These are phyloP conservation scores for Ectemnius lituratus DNA, from an alignment of 2,888 invertebrate genomes.

Conservation along the genomic window DNA sequence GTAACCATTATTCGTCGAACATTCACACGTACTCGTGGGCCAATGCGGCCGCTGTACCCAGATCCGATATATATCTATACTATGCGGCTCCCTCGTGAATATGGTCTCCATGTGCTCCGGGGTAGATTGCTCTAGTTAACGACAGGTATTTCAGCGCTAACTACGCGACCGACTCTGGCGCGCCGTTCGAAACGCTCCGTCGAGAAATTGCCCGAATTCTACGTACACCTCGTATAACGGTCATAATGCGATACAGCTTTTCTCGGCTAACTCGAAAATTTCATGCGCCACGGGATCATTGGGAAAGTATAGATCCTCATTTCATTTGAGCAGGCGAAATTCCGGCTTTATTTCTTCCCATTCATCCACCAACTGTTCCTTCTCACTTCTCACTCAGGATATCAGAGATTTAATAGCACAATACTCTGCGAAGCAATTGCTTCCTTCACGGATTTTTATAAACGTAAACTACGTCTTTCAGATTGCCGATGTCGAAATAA, in stretches of 20 bases:
- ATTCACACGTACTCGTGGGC: constrained; percentile 37
- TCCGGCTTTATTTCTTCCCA: no score
- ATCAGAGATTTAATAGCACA: no score
- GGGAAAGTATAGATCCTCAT: constrained; percentile 25
- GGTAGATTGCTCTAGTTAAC: constrained; percentile 62
- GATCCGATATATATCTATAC: no score
- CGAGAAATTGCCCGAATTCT: constrained; percentile 56
- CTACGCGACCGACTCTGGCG: constrained; percentile 55
- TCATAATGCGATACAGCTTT: constrained; percentile 34
- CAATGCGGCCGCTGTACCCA: no score
- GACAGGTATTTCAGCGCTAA: constrained; percentile 60
- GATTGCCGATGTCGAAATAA: no score
- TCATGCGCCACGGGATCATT: constrained; percentile 40
- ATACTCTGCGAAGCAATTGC: no score
- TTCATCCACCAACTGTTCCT: no score
- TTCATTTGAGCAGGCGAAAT: constrained; percentile 12
- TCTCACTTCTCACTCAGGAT: no score
- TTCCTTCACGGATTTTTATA: no score
- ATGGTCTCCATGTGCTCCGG: constrained; percentile 49
- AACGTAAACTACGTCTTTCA: no score
- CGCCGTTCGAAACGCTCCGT: constrained; percentile 52
- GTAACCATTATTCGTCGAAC: constrained; percentile 49
- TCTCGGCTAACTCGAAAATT: constrained; percentile 26
- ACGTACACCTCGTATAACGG: constrained; percentile 30
- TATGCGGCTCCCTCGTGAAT: constrained; percentile 54